Conservation (phyloP, 2,113 vertebrate genomes). For the Ceuthmochares aereus region DNA sequence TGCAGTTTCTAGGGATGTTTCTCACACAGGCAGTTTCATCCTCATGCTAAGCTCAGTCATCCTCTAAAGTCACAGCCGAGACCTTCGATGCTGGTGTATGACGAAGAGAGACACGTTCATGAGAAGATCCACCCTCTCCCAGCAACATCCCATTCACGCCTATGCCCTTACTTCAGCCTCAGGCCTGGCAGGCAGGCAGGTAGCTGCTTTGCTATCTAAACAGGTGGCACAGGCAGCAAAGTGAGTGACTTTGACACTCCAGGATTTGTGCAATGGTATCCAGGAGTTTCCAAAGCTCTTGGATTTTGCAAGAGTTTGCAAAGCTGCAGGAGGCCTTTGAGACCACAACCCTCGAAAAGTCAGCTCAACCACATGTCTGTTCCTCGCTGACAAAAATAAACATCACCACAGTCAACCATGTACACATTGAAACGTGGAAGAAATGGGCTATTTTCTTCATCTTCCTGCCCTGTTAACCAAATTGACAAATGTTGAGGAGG, state of each 20-base stretch:
- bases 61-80: not conserved
- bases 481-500: not conserved
- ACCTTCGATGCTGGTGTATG: not conserved
- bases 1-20: not conserved
- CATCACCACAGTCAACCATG: not conserved
- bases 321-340: not conserved
- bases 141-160: not conserved
- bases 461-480: not conserved
- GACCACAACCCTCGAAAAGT: not conserved
- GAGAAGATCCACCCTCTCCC: not conserved
- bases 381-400: not conserved
- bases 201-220: not conserved
- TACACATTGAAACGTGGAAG: not conserved
- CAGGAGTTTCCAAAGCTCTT: conserved; percentile 4
- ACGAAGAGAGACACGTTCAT: not conserved
- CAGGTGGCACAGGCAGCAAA: conserved; percentile 19
- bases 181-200: not conserved
- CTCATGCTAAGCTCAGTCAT: not conserved
- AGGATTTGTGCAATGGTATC: not conserved
- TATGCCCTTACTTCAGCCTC: not conserved
- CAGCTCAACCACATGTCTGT: not conserved
- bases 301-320: not conserved
- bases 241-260: not conserved
- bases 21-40: not conserved
- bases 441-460: not conserved